Conservation (phyloP, 2,797 vertebrate genomes). For the Acanthiza pusilla region DNA sequence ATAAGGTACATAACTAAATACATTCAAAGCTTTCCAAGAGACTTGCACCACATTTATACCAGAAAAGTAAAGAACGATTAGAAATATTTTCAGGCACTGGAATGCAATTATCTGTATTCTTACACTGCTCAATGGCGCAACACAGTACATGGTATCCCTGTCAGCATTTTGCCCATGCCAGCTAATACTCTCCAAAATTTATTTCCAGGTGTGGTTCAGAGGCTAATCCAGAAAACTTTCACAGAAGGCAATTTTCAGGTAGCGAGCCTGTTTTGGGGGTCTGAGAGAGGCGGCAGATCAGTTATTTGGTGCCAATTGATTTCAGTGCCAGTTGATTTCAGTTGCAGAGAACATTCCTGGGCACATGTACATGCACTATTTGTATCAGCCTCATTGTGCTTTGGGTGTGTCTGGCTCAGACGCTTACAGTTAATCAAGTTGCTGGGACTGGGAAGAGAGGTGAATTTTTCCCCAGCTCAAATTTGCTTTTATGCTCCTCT, state of each 20-base stretch:
- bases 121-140: neutral
- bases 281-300: neutral
- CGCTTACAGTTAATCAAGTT: neutral
- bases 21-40: neutral
- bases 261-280: neutral
- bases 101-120: neutral
- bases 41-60: neutral
- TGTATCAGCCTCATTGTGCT: neutral
- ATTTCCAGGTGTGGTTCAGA: neutral
- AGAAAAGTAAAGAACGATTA: neutral
- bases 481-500: neutral
- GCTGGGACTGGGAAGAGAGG: neutral
- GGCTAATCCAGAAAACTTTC: neutral
- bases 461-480: neutral
- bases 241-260: conserved; percentile 1
- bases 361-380: neutral
- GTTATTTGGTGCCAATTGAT: neutral
- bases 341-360: conserved; percentile 36
- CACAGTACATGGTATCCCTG: neutral
- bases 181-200: neutral
- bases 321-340: neutral
- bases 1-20: neutral
- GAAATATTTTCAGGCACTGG: neutral
- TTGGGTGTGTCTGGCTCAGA: conserved; percentile 21
- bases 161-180: neutral